Conservation (phyloP, 2,113 vertebrate genomes). For the Baryphthengus martii region DNA sequence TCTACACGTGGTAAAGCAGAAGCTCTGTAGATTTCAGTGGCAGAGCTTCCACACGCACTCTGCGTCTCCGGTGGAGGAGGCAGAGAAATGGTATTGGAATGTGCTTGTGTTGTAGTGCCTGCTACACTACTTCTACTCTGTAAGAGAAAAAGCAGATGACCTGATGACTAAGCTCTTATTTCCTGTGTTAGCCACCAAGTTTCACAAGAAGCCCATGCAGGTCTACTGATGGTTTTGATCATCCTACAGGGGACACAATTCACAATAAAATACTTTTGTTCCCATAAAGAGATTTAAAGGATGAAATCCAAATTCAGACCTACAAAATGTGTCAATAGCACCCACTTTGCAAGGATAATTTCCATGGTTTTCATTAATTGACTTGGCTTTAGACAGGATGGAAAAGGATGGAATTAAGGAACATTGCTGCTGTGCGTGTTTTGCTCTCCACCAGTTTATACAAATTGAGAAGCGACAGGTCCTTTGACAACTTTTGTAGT, state of each 20-base stretch:
- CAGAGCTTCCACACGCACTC: not conserved
- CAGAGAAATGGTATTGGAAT: not conserved
- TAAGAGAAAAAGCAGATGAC: not conserved
- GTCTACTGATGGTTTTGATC: not conserved
- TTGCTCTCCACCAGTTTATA: not conserved
- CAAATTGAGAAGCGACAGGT: not conserved
- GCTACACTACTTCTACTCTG: not conserved
- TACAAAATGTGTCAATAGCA: not conserved
- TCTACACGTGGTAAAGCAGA: not conserved
- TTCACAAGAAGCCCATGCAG: not conserved
- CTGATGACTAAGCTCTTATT: not conserved
- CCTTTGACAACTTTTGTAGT: not conserved
- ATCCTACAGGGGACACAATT: not conserved
- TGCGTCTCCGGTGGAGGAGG: not conserved
- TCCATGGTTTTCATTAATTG: not conserved
- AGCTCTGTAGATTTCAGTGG: not conserved
- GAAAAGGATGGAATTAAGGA: not conserved
- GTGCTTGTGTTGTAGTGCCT: not conserved
- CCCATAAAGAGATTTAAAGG: not conserved
- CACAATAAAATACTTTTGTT: not conserved
- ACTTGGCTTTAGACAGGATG: not conserved
- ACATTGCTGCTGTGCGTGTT: not conserved
- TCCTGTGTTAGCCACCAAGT: fast-evolving
- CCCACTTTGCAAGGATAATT: not conserved
- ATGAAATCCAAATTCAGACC: not conserved